Evolutionary conservation across 30 jellyfish, hydroid and myxozoan species (phyloP).

Genomic region (Chironex yamaguchii): DNA sequence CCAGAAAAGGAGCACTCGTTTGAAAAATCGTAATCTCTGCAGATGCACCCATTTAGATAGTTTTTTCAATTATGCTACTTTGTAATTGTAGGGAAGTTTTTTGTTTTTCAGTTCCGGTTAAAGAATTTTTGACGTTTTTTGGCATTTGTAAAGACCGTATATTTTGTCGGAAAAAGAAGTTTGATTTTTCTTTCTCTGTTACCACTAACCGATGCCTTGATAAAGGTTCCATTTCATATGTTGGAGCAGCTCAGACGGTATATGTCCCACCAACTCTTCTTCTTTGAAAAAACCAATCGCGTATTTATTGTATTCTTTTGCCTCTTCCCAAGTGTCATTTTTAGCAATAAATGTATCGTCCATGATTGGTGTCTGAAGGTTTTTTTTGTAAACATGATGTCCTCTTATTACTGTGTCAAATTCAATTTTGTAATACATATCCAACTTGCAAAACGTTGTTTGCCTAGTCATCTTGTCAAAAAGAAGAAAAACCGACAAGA

Average conservation of each 20-base stretch:
- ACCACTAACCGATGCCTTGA: neutral
- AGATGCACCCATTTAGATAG: too few species aligned
- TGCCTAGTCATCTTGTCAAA: slow-evolving; percentile 36
- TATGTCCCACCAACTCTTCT: neutral
- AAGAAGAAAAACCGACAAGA: neutral
- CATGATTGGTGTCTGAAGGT: slow-evolving; percentile 37
- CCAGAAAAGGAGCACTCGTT: too few species aligned
- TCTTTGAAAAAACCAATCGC: neutral
- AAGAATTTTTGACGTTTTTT: neutral
- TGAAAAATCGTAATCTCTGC: too few species aligned
- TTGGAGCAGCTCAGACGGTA: neutral
- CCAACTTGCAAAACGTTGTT: slow-evolving; percentile 11
- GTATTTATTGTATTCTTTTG: slow-evolving; percentile 10
- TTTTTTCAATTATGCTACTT: too few species aligned
- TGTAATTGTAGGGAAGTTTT: neutral
- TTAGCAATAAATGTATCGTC: slow-evolving; percentile 24
- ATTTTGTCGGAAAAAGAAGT: neutral
- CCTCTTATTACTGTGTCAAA: slow-evolving; percentile 27
- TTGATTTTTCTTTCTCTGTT: neutral
- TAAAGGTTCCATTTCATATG: neutral
- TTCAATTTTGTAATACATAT: slow-evolving; percentile 28
- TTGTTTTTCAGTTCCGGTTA: neutral
- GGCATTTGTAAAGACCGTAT: neutral
- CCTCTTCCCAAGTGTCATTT: slow-evolving; percentile 27
- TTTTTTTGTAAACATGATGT: slow-evolving; percentile 33